Evolutionary conservation across 2,888 invertebrate genomes (phyloP).

Genomic region (Eulithis testata): DNA sequence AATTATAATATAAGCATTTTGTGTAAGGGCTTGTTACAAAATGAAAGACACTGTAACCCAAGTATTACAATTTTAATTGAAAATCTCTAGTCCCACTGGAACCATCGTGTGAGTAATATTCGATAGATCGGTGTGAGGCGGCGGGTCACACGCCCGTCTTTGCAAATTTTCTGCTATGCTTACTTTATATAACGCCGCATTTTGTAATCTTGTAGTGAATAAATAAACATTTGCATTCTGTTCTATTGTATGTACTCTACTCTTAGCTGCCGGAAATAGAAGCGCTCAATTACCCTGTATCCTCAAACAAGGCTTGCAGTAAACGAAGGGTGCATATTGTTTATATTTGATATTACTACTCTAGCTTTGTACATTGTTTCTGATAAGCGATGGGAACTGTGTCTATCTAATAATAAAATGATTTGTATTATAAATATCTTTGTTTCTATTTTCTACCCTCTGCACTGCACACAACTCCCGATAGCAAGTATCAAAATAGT

Average conservation of each 20-base stretch:
- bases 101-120: conserved; percentile 79
- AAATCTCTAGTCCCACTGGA: conserved; percentile 89
- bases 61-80: conserved; percentile 84
- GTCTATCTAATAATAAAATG: conserved; percentile 89
- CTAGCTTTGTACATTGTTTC: conserved; percentile 89
- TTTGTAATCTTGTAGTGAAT: conserved; percentile 78
- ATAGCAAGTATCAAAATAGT: background rate
- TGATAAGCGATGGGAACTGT: conserved; percentile 89
- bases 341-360: conserved; percentile 86
- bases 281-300: conserved; percentile 84
- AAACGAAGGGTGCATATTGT: conserved; percentile 85
- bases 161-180: conserved; percentile 74
- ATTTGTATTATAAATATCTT: conserved; percentile 86
- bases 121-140: conserved; percentile 59
- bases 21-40: conserved; percentile 86
- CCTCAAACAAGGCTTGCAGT: conserved; percentile 83
- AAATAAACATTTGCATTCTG: conserved; percentile 81
- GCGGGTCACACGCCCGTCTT: conserved; percentile 49
- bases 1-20: conserved; percentile 83
- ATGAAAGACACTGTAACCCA: conserved; percentile 87
- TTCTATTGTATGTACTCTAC: conserved; percentile 65
- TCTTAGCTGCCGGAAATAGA: conserved; percentile 80
- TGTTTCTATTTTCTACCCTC: conserved; percentile 52
- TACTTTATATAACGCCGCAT: conserved; percentile 77
- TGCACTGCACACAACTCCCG: conserved; percentile 9